These are phyloP conservation scores for Rhagonycha fulva DNA, from an alignment of 2,888 invertebrate species.

Conservation along the genomic window DNA sequence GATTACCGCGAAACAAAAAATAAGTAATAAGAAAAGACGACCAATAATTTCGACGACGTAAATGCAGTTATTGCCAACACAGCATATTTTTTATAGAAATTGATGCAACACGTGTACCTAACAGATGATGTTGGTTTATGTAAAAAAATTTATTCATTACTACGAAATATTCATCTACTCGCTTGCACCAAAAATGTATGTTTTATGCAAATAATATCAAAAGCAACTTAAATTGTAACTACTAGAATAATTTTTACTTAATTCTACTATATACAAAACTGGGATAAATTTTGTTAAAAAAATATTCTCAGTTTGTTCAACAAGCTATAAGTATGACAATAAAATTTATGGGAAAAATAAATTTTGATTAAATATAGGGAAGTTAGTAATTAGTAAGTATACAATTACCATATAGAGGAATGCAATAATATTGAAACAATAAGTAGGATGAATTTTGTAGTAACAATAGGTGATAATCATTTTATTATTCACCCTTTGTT, in stretches of 20 bases:
- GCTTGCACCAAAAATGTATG: neutral
- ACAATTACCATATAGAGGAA: neutral
- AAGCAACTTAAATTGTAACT: neutral
- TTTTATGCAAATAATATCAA: neutral
- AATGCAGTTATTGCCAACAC: neutral
- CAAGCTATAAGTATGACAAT: neutral
- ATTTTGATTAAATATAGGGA: neutral
- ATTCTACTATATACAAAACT: neutral
- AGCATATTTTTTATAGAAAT: neutral
- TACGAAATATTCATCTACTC: neutral
- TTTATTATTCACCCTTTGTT: neutral
- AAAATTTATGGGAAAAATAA: neutral
- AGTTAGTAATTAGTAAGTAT: neutral
- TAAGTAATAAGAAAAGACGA: too few species aligned
- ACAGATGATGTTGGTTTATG: neutral
- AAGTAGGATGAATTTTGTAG: neutral
- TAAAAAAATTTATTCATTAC: neutral
- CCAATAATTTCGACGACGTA: neutral
- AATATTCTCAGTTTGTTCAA: neutral
- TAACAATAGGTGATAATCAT: neutral
- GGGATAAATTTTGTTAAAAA: neutral
- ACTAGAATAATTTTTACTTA: neutral
- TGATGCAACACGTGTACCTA: neutral
- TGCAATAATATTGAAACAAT: neutral
- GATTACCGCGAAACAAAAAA: too few species aligned